Conservation (phyloP, 2,797 vertebrate species). For the Gallinago stenura region DNA sequence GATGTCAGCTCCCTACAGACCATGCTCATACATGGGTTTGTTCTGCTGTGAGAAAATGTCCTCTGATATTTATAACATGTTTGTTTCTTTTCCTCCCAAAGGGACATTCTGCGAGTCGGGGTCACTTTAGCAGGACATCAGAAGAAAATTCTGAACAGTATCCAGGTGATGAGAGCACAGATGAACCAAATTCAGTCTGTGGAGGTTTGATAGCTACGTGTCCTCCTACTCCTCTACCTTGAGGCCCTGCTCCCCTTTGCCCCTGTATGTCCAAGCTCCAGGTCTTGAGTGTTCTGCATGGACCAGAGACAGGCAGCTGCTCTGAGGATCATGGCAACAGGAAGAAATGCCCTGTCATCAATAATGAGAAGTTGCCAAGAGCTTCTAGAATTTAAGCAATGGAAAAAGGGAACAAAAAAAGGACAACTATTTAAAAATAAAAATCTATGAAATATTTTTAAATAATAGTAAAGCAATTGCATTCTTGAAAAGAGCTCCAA, state of each 20-base stretch:
- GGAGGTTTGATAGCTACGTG: slow-evolving; percentile 89
- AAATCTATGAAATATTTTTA: slow-evolving; percentile 63
- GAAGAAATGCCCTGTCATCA: slow-evolving; percentile 57
- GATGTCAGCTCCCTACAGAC: neutral
- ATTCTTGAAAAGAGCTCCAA: slow-evolving; percentile 77
- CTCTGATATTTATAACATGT: neutral
- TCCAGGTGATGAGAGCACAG: slow-evolving; percentile 99
- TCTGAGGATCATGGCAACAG: slow-evolving; percentile 64
- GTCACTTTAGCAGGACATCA: slow-evolving; percentile 98
- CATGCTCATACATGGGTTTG: fast-evolving
- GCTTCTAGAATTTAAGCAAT: slow-evolving; percentile 65
- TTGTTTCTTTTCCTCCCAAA: slow-evolving; percentile 75
- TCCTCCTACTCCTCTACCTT: slow-evolving; percentile 69
- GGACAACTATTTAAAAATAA: slow-evolving; percentile 52
- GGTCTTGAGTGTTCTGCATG: slow-evolving; percentile 54
- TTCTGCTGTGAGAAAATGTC: neutral
- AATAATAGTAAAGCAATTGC: slow-evolving; percentile 75
- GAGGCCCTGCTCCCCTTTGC: slow-evolving; percentile 70
- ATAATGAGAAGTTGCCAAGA: slow-evolving; percentile 25
- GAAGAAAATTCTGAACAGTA: slow-evolving; percentile 99
- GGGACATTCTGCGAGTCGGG: slow-evolving; percentile 96
- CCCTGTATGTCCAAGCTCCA: slow-evolving; percentile 49
- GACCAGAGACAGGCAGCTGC: slow-evolving; percentile 70
- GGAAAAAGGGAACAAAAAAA: slow-evolving; percentile 72
- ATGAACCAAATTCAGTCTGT: slow-evolving; percentile 99